Base-by-base conservation (phyloP, 1,140 invertebrate genomes). In the Centruroides sculpturatus region DNA sequence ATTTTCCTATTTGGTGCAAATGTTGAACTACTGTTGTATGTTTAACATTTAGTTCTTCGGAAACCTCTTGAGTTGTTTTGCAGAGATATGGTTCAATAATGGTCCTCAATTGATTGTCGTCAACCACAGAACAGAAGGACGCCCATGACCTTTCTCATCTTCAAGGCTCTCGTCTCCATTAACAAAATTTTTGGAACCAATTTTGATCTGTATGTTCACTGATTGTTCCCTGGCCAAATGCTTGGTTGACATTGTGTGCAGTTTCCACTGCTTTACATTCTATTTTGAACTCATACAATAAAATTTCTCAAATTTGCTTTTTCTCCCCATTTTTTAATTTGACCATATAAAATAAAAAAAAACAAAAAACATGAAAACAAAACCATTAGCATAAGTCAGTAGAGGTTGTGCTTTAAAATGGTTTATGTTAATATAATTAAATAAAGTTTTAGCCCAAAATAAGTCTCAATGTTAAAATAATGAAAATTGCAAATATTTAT, bases 1-100 rank as follows among this genome's bases (percentile, higher is more conserved):
- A 13, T 3, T 58, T 59, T 59, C 35, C 7, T n/a, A 53, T 23
- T 59, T 59, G 49, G 34, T 4, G 5, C 47, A 59, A 41, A 53
- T 59, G 58, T 10, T 7, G 23, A 23, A 52, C 47, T 56, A 53
- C 35, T 13, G 13, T n/a, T 36, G 34, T 4, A 53, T 59, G 36
- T 1, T 46, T 23, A 13, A 55, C 23, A 10, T 59, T 59, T 12
- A 59, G 13, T 59, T 52, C 3, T 56, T 56, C 55, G 3, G 35
- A 3, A 56, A 41, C 55, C 35, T 41, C 55, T 47, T 50, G 55
- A 7, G 55, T 56, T 12, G 5, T 56, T 56, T 56, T 56, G 55
- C 12, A 23, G 23, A 3, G 41, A 41, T 41, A 6, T 8, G 3
- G 48, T 57, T 67, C 67, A 56, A 67, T 56, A 57, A 65, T 66